phyloP scores from a whole-genome alignment of 2,113 vertebrate genomes.

The Malaclemys terrapin region DNA sequence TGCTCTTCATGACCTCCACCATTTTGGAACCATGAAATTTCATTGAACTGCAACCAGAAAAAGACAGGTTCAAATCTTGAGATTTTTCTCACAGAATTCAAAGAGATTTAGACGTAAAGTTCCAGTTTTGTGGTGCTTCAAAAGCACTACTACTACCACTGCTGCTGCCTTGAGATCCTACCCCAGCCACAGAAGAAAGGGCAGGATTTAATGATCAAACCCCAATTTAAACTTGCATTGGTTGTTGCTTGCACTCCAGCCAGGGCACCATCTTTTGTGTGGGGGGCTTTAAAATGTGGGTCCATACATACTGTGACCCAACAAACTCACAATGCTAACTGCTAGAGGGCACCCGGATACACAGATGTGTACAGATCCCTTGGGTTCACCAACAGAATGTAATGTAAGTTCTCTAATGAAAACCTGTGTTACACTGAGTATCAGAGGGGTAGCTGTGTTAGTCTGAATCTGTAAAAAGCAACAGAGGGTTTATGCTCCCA shows the following conservation, averaged over 20 bases:
- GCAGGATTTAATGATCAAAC: background rate
- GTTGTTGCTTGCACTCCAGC: background rate
- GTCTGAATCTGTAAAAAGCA: too few species aligned
- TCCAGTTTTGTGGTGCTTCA: background rate
- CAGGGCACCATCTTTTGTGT: background rate
- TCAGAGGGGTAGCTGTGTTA: too few species aligned
- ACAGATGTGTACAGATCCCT: background rate
- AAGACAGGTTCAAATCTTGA: background rate
- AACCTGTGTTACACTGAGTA: background rate
- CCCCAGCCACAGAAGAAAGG: background rate
- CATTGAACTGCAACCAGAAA: background rate
- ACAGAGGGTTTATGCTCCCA: too few species aligned
- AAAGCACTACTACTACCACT: background rate
- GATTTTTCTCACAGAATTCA: background rate
- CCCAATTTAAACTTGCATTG: background rate
- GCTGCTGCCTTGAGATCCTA: background rate
- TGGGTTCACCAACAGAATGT: background rate
- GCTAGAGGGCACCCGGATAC: background rate
- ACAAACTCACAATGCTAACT: background rate
- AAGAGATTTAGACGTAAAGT: background rate
- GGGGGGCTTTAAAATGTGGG: background rate
- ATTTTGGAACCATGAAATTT: background rate
- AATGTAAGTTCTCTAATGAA: background rate
- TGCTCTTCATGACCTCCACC: background rate
- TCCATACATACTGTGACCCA: background rate